Evolutionary conservation across 2,797 vertebrate species (phyloP).

Genomic region (Tapera naevia): DNA sequence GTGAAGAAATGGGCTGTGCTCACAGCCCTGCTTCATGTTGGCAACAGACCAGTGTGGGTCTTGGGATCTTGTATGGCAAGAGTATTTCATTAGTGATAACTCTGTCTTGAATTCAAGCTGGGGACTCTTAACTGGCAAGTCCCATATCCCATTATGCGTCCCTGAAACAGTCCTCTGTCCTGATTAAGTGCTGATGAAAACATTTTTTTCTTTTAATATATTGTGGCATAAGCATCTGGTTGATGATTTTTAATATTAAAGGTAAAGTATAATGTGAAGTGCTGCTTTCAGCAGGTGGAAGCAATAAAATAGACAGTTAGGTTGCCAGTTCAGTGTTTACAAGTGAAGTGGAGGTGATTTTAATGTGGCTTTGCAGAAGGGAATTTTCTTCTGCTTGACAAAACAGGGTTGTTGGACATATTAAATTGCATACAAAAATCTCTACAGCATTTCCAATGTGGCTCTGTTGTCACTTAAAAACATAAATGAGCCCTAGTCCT

Average conservation of each 20-base stretch:
- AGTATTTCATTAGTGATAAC: neutral
- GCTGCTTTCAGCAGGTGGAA: constrained; percentile 43
- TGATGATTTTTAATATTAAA: constrained; percentile 41
- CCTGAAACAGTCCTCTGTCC: neutral
- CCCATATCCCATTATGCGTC: neutral
- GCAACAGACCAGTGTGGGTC: neutral
- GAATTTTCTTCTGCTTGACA: constrained; percentile 40
- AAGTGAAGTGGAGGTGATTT: constrained; percentile 23
- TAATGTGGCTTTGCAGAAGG: constrained; percentile 1
- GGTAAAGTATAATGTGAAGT: neutral
- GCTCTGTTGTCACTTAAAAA: constrained; percentile 56
- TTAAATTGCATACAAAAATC: constrained; percentile 19
- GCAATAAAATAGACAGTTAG: constrained; percentile 44
- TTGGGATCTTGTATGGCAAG: constrained; percentile 14
- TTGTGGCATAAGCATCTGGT: constrained; percentile 40
- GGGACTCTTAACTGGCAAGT: neutral
- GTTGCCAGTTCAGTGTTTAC: constrained; percentile 32
- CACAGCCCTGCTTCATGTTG: neutral
- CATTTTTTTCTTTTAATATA: neutral
- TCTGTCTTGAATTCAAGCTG: neutral
- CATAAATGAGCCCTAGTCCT: constrained; percentile 32
- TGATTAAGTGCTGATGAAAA: constrained; percentile 23
- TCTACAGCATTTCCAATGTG: constrained; percentile 52
- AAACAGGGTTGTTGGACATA: neutral
- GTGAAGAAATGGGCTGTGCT: neutral